Evolutionary conservation across 1,140 invertebrate genomes (phyloP), one percentile per base, ranked within the genome.

Genomic region (Copidosoma floridanum): DNA sequence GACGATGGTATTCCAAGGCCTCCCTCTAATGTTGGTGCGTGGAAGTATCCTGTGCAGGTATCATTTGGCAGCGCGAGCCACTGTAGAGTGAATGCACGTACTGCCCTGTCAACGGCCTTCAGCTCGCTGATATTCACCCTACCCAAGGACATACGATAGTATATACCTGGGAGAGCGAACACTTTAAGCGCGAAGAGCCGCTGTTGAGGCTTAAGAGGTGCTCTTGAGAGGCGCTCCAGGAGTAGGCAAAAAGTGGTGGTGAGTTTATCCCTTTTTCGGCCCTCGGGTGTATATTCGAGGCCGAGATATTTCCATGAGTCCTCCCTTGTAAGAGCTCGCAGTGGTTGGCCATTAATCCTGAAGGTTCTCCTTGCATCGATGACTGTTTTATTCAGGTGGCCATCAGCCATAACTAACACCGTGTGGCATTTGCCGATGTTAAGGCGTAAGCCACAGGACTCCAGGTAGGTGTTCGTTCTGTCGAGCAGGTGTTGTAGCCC

Each of bases 281-380:
- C 77, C 50, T 65, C 57, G 0, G 62, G 50, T 3, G 53, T 51
- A 43, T 71, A 78, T 1, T 68, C 61, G 0, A 76, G 60, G 7
- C 75, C 75, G 0, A 80, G 61, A 43, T 78, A 79, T 26, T 65
- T 67, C 70, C 74, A 79, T 18, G 57, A 57, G 23, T 71, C 66
- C 1, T 61, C 48, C 7, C 64, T 53, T 18, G 52, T 58, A 1
- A 72, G 29, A 27, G 53, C 46, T 0, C 32, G 16, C 0, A 69
- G 14, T 0, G 1, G 8, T 2, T 10, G 1, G 0, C 58, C 65
- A 0, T 1, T 1, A 21, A 63, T 52, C 1, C 6, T 24, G 29
- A 61, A 69, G 12, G 3, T 48, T 0, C 43, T 43, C 0, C 44
- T 47, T 18, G 60, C 52, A 7, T 69, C 66, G 5, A 70, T 64